These are phyloP conservation scores for Patella vulgata DNA, from an alignment of 1,140 invertebrate genomes.

Conservation along the genomic window DNA sequence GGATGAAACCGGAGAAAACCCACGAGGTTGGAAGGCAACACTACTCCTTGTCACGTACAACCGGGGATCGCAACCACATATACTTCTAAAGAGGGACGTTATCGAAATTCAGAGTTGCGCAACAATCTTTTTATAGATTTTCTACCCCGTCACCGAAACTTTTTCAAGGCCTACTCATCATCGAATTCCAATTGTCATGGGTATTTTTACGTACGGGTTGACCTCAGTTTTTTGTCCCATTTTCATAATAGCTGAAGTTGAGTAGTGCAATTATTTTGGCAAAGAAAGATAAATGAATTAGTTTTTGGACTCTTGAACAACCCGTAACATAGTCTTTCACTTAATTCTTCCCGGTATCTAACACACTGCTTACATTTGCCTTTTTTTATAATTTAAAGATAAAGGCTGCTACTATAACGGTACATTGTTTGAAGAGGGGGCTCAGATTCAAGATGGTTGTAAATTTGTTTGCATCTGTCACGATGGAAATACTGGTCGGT, in stretches of 20 bases:
- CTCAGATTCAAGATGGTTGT: not conserved
- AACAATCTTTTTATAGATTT: too few species aligned
- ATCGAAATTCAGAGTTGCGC: too few species aligned
- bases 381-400: not conserved
- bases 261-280: not conserved
- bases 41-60: too few species aligned
- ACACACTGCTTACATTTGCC: not conserved
- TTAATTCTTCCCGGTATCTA: not conserved
- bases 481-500: not conserved
- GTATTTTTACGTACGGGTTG: too few species aligned
- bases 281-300: conserved; percentile 4
- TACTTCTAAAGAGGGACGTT: too few species aligned
- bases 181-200: too few species aligned
- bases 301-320: not conserved
- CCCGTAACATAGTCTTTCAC: not conserved
- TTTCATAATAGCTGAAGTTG: too few species aligned
- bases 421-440: not conserved
- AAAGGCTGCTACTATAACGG: conserved; percentile 1
- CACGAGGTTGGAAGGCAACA: too few species aligned
- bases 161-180: too few species aligned
- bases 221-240: not conserved
- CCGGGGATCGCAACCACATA: too few species aligned
- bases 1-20: too few species aligned
- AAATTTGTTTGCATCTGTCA: conserved; percentile 4
- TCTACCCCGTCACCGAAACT: too few species aligned